Percentiles rank a stretch among this genome's conserved stretches.
These are phyloP conservation scores for Conger conger DNA, from an alignment of 2,113 vertebrate genomes.

Conservation along the genomic window DNA sequence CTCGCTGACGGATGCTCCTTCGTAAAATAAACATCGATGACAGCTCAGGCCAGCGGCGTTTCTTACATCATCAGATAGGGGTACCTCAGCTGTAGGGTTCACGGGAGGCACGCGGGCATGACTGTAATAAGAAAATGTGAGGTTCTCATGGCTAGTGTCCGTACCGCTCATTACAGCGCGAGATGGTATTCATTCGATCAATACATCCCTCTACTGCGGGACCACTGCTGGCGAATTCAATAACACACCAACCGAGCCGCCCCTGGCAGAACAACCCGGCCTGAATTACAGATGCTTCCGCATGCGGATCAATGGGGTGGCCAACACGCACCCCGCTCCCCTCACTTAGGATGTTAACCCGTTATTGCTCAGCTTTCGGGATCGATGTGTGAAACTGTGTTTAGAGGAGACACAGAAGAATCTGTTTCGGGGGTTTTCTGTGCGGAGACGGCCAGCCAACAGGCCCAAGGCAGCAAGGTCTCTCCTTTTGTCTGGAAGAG, in stretches of 20 bases:
- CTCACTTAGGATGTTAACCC: slow-evolving; percentile 15
- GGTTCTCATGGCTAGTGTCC: slow-evolving; percentile 4
- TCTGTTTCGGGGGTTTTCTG: neutral
- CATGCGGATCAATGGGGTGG: slow-evolving; percentile 12
- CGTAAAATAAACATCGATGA: neutral
- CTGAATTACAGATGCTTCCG: slow-evolving; percentile 19
- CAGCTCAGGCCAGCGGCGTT: slow-evolving; percentile 5
- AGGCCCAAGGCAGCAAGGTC: neutral
- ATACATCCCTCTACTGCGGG: slow-evolving; percentile 4
- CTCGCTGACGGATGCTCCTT: slow-evolving; percentile 12
- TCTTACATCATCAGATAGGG: slow-evolving; percentile 17
- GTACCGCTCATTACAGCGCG: neutral
- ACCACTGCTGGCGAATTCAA: slow-evolving; percentile 19
- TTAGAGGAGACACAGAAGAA: slow-evolving; percentile 15
- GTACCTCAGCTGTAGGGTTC: slow-evolving; percentile 3
- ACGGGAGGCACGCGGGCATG: neutral
- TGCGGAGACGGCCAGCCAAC: neutral
- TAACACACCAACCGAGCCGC: slow-evolving; percentile 15
- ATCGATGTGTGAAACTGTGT: neutral
- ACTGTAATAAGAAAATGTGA: slow-evolving; percentile 12
- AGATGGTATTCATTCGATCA: slow-evolving; percentile 11
- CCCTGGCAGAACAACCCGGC: neutral
- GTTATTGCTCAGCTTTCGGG: neutral
- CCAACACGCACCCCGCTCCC: neutral
- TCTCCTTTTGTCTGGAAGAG: neutral